Evolutionary conservation across 2,113 vertebrate species (phyloP).

Genomic region (Campylorhamphus procurvoides): DNA sequence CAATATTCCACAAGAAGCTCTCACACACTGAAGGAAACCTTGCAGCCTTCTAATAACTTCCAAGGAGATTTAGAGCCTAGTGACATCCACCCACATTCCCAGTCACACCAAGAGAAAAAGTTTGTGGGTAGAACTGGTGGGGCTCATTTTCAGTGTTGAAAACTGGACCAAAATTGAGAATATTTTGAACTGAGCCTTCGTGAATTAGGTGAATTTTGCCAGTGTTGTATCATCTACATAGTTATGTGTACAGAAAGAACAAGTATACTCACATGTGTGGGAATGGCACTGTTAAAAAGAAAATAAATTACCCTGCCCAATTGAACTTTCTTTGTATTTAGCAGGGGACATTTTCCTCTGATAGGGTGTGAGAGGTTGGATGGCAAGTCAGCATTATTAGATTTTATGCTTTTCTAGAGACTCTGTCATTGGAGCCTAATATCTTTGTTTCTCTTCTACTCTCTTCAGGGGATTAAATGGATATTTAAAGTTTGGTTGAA

Average conservation of each 20-base stretch:
- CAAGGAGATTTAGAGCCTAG: not conserved
- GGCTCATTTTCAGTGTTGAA: not conserved
- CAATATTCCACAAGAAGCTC: not conserved
- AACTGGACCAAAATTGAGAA: not conserved
- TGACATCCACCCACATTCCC: rapidly evolving
- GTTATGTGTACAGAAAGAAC: not conserved
- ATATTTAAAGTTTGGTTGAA: constrained; percentile 47
- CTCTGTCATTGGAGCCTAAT: not conserved
- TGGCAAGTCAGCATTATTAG: constrained; percentile 21
- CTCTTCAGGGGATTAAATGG: constrained; percentile 6
- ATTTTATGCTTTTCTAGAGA: constrained; percentile 36
- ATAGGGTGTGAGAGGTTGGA: not conserved
- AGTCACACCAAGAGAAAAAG: not conserved
- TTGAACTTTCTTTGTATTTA: not conserved
- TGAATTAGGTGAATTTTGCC: not conserved
- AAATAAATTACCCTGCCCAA: constrained; percentile 11
- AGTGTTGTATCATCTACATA: not conserved
- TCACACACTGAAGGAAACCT: not conserved
- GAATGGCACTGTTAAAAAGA: not conserved
- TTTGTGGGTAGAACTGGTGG: not conserved
- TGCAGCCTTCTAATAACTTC: not conserved
- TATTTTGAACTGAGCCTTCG: not conserved
- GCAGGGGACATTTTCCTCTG: constrained; percentile 6
- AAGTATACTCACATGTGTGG: not conserved
- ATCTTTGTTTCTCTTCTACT: constrained; percentile 4